phyloP scores from a whole-genome alignment of 2,797 vertebrate species.

The Cottoperca gobio region DNA sequence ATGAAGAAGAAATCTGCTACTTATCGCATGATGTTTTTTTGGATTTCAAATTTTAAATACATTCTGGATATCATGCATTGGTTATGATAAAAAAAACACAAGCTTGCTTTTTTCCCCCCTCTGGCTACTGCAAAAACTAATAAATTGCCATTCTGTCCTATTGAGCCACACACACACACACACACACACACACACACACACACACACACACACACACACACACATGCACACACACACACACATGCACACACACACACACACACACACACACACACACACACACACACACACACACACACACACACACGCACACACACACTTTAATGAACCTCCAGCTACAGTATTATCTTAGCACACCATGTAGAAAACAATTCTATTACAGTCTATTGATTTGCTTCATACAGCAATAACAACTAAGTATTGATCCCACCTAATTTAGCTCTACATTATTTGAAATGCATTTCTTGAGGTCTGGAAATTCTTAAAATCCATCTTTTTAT shows the following conservation, averaged over 20 bases:
- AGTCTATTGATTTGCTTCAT: conserved; percentile 73
- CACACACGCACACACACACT: conserved; percentile 7
- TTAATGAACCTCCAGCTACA: conserved; percentile 49
- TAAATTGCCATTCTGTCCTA: conserved; percentile 2
- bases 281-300: conserved; percentile 21
- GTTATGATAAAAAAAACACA: not conserved
- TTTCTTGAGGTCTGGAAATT: conserved; percentile 33
- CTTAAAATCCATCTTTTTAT: conserved; percentile 23
- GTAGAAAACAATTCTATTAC: conserved; percentile 70
- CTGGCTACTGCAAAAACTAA: conserved; percentile 35
- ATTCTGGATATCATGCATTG: not conserved
- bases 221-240: conserved; percentile 15
- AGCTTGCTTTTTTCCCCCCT: conserved; percentile 6
- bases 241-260: conserved; percentile 1
- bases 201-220: conserved; percentile 15
- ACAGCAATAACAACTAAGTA: conserved; percentile 68
- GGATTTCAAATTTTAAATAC: too few species aligned
- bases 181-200: conserved; percentile 13
- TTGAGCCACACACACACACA: conserved; percentile 22
- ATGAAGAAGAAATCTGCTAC: conserved; percentile 1
- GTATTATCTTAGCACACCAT: conserved; percentile 53
- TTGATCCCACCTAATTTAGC: conserved; percentile 68
- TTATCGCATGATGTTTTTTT: not conserved
- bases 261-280: conserved; percentile 5
- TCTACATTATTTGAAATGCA: conserved; percentile 55